Percentiles rank a stretch among this genome's conserved stretches.
phyloP scores from a whole-genome alignment of 2,888 invertebrate species.

The Conistra vaccinii region DNA sequence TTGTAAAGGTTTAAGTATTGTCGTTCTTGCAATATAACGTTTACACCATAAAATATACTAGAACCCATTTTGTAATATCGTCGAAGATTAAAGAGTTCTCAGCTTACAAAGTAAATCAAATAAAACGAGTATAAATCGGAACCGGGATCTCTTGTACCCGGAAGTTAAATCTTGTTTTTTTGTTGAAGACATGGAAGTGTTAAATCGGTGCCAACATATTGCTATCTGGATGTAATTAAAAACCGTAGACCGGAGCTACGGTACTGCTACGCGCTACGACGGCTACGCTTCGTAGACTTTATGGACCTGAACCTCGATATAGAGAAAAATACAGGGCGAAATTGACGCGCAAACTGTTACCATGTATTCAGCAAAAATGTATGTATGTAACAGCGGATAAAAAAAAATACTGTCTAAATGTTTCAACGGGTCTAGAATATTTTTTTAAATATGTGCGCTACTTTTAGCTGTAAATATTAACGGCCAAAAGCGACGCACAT shows the following conservation, averaged over 20 bases:
- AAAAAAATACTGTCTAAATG: no score
- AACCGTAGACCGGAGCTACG: not conserved
- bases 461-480: no score
- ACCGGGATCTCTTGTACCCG: not conserved
- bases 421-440: no score
- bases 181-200: not conserved
- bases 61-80: constrained; percentile 6
- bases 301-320: not conserved
- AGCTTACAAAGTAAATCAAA: constrained; percentile 26
- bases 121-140: constrained; percentile 19
- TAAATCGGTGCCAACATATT: constrained; percentile 2
- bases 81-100: constrained; percentile 16
- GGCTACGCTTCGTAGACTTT: constrained; percentile 10
- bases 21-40: not conserved
- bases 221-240: constrained; percentile 19
- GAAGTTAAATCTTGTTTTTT: constrained; percentile 6
- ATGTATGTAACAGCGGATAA: no score
- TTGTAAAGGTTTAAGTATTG: no score
- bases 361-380: no score
- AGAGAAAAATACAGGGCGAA: not conserved
- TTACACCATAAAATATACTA: constrained; percentile 1
- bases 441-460: no score
- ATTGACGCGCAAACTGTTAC: no score
- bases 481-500: no score
- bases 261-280: constrained; percentile 7